These are phyloP conservation scores for Caloenas nicobarica DNA, from an alignment of 2,113 vertebrate genomes.

Conservation along the genomic window DNA sequence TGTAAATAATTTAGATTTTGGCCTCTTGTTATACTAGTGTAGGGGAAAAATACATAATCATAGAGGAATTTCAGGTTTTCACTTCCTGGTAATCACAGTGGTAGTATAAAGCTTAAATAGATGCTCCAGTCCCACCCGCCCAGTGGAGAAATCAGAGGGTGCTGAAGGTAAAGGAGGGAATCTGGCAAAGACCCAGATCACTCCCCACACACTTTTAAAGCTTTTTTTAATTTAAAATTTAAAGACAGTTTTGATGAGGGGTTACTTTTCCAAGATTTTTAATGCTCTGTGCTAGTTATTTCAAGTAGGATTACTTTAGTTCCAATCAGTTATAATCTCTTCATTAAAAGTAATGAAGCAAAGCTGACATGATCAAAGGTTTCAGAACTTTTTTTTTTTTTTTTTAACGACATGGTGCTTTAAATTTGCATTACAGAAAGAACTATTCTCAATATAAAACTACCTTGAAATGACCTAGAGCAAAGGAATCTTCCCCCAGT, in stretches of 20 bases:
- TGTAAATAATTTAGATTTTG: background rate
- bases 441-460: background rate
- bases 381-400: background rate
- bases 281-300: background rate
- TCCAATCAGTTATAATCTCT: background rate
- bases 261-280: background rate
- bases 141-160: background rate
- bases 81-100: background rate
- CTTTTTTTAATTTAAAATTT: background rate
- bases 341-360: background rate
- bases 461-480: background rate
- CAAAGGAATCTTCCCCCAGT: background rate
- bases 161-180: background rate
- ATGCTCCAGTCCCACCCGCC: background rate
- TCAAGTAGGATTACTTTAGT: background rate
- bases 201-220: background rate
- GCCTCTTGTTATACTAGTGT: background rate
- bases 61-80: background rate
- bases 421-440: background rate
- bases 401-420: background rate
- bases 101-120: background rate
- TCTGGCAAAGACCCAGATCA: background rate
- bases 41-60: background rate
- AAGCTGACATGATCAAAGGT: background rate
- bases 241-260: background rate